Evolutionary conservation across 2,113 vertebrate genomes (phyloP).

Genomic region (Chaenocephalus aceratus): DNA sequence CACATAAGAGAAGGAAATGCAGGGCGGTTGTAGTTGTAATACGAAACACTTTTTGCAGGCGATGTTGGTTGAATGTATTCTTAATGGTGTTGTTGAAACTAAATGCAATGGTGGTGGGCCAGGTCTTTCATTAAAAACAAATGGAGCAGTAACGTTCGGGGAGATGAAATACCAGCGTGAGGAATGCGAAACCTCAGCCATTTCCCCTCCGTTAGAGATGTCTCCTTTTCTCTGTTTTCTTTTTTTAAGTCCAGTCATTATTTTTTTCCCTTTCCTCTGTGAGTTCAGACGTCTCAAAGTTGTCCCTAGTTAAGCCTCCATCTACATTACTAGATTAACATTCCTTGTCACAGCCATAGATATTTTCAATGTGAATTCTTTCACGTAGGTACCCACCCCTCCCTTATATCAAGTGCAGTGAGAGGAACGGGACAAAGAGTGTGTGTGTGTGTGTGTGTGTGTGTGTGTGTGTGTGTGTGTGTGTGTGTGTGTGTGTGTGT

Average conservation of each 20-base stretch:
- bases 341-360: conserved; percentile 76
- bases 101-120: conserved; percentile 48
- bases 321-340: conserved; percentile 81
- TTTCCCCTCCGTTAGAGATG: conserved; percentile 68
- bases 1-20: conserved; percentile 31
- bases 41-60: neutral
- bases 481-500: conserved; percentile 36
- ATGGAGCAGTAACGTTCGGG: conserved; percentile 59
- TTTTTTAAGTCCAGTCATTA: conserved; percentile 69
- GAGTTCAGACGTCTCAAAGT: conserved; percentile 54
- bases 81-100: conserved; percentile 61
- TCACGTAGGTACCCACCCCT: conserved; percentile 64
- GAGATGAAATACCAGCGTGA: conserved; percentile 62
- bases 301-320: conserved; percentile 56
- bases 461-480: conserved; percentile 25
- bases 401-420: conserved; percentile 74
- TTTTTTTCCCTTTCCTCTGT: conserved; percentile 42
- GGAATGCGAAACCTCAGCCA: conserved; percentile 76
- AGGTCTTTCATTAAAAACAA: conserved; percentile 70
- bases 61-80: conserved; percentile 40
- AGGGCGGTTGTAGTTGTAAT: neutral
- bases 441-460: conserved; percentile 42
- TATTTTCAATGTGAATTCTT: conserved; percentile 77
- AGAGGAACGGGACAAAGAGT: conserved; percentile 75
- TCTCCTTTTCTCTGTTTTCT: conserved; percentile 44